phyloP scores from a whole-genome alignment of 1,140 invertebrate genomes.

The Hetaerina americana region DNA sequence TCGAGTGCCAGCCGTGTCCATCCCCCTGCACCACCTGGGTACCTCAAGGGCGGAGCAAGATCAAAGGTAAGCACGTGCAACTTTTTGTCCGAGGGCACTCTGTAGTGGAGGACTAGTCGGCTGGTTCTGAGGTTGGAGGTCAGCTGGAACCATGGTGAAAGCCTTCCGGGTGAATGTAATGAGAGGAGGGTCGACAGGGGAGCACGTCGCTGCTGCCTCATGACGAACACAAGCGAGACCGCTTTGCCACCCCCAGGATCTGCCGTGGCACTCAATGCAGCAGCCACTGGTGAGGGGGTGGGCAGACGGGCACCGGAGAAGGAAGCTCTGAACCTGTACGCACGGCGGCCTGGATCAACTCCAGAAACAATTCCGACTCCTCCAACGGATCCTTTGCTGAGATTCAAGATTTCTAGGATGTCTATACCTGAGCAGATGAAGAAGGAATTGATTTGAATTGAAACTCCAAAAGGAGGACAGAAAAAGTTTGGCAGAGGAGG shows the following conservation, averaged over 20 bases:
- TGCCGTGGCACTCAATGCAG: neutral
- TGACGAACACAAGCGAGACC: neutral
- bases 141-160: conserved; percentile 31
- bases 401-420: neutral
- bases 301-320: neutral
- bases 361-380: neutral
- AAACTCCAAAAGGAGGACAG: too few species aligned
- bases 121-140: conserved; percentile 26
- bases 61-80: conserved; percentile 22
- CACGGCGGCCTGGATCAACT: neutral
- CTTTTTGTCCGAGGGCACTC: conserved; percentile 21
- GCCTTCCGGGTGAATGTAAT: conserved; percentile 30
- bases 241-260: neutral
- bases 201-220: neutral
- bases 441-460: too few species aligned
- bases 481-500: too few species aligned
- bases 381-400: neutral
- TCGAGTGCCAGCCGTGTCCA: neutral
- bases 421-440: neutral
- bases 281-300: neutral
- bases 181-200: conserved; percentile 24
- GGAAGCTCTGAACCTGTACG: neutral
- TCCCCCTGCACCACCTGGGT: conserved; percentile 14
- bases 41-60: conserved; percentile 21
- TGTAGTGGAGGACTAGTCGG: conserved; percentile 25